phyloP scores from a whole-genome alignment of 2,888 invertebrate species.

The Sinodicranocentrus sp. region DNA sequence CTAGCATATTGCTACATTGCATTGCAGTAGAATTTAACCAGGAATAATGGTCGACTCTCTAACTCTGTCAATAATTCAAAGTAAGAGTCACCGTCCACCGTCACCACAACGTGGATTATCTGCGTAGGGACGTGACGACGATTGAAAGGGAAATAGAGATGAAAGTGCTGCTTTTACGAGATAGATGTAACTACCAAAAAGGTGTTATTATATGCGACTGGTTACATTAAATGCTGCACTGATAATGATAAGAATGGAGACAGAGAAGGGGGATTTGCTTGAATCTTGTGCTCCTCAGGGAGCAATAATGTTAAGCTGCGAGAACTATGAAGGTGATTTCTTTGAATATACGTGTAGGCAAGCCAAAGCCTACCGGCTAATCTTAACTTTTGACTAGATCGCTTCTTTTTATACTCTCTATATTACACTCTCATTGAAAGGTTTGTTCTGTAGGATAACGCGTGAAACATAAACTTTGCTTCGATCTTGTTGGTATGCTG shows the following conservation, averaged over 20 bases:
- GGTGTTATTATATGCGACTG: conserved; percentile 35
- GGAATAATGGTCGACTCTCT: background rate
- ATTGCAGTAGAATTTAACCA: background rate
- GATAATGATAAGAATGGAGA: conserved; percentile 42
- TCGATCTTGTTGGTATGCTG: too few relatives aligned
- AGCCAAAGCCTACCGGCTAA: conserved; percentile 61
- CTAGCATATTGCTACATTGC: too few relatives aligned
- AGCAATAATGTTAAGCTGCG: conserved; percentile 46
- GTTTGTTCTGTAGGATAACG: background rate
- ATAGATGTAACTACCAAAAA: conserved; percentile 26
- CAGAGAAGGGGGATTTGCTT: conserved; percentile 42
- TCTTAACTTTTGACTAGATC: conserved; percentile 32
- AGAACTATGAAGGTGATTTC: conserved; percentile 40
- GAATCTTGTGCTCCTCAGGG: conserved; percentile 28
- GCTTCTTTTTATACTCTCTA: background rate
- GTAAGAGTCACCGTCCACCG: conserved; percentile 8
- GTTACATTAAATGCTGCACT: conserved; percentile 14
- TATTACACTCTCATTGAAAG: conserved; percentile 11
- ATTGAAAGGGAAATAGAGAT: conserved; percentile 15
- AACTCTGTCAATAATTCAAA: conserved; percentile 31
- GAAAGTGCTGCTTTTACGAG: conserved; percentile 13
- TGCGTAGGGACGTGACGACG: background rate
- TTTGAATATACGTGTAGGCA: too few relatives aligned
- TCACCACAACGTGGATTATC: conserved; percentile 32
- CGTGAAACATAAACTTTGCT: background rate